Evolutionary conservation across 2,113 vertebrate genomes (phyloP), one percentile per base, ranked within the genome.

Genomic region (Daphoenositta chrysoptera): DNA sequence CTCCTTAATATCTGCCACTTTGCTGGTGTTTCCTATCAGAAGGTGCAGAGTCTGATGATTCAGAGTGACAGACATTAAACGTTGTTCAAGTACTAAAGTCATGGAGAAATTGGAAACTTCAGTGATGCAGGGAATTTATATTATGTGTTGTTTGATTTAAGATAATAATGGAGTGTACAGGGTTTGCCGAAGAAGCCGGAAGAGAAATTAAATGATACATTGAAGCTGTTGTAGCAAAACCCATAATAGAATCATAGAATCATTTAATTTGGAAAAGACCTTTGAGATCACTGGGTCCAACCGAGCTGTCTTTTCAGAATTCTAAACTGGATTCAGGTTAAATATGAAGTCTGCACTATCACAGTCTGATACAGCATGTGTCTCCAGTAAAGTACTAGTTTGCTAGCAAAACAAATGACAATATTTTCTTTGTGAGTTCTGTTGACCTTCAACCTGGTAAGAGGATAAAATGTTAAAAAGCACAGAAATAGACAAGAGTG

Each of bases 401-500:
- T 90, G 88, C 33, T 81, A 78, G 51, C 2, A 8, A 77, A 95
- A 86, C 35, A 90, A 88, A 88, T 86, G 2, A 56, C 39, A 70
- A 3, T 92, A 71, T 92, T 96, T 77, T 86, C 76, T 86, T 83
- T 81, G 23, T 78, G 79, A 86, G 40, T 76, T 95, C 93, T 75
- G 44, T 75, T 90, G 92, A 96, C 94, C 90, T 90, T 88, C 68
- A 92, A 71, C 60, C 64, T 63, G 18, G 30, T 92, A 93, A 93
- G 92, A 93, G 53, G 86, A 92, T 71, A 90, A 94, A 81, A 81
- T 40, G 33, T 81, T 83, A 27, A 94, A 96, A 94, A 90, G 31
- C 37, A 85, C n/a, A 78, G 76, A 95, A 94, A 81, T 13, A 92
- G 82, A 71, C 44, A 83, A 71, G 81, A 87, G 48, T 61, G 35